A percentile compares a stretch with the other conserved stretches of the same genome.
These are phyloP conservation scores for Lamellibrachia columna DNA, from an alignment of 2,888 invertebrate species.

Conservation along the genomic window DNA sequence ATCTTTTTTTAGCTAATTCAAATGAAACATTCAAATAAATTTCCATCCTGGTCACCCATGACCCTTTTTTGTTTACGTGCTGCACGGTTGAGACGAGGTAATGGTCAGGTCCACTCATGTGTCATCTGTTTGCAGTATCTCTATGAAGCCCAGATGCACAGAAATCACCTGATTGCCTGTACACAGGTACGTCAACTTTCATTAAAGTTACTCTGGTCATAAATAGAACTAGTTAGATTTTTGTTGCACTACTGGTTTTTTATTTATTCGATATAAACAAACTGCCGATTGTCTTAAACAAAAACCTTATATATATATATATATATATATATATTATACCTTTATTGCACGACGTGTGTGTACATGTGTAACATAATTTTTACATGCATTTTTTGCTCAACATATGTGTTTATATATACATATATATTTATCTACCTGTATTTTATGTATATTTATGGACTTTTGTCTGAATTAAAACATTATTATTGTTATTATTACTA, in stretches of 20 bases:
- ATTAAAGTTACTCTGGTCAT: neutral
- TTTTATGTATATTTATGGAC: no score
- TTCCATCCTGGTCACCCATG: neutral
- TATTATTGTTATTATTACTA: no score
- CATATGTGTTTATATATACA: no score
- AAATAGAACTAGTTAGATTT: neutral
- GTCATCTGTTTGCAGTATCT: constrained; percentile 71
- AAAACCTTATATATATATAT: no score
- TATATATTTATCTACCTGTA: no score
- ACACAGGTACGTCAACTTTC: constrained; percentile 61
- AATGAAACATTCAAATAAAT: neutral
- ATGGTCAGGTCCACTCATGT: neutral
- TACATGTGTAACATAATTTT: no score
- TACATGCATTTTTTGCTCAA: no score
- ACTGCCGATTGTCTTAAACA: no score
- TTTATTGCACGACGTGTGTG: no score
- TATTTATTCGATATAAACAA: no score
- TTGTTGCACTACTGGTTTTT: neutral
- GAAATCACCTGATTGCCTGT: constrained; percentile 74
- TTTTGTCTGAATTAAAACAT: no score
- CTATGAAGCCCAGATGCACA: constrained; percentile 77
- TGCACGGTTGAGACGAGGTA: neutral
- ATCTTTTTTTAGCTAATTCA: neutral
- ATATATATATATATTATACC: no score
- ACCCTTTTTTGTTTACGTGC: neutral